phyloP scores from a whole-genome alignment of 2,113 vertebrate species.

The Ophiodon elongatus region DNA sequence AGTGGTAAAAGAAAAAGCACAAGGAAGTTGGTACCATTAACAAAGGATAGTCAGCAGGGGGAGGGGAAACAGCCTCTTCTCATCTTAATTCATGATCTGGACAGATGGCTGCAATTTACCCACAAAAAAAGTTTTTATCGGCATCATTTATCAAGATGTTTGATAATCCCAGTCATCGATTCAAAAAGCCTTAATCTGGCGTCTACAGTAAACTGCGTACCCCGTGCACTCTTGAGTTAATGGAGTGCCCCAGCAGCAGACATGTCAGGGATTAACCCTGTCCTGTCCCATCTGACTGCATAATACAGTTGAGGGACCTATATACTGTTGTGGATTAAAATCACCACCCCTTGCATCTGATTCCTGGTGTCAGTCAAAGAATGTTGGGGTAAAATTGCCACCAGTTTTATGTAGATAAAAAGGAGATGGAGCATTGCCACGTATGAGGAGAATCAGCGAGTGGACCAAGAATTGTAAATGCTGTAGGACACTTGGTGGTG shows the following conservation, averaged over 20 bases:
- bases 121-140: neutral
- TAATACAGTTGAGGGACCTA: conserved; percentile 18
- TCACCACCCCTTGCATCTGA: neutral
- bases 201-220: conserved; percentile 14
- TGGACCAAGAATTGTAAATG: neutral
- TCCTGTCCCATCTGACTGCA: conserved; percentile 31
- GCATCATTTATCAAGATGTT: conserved; percentile 10
- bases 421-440: neutral
- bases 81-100: conserved; percentile 10
- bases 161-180: conserved; percentile 21
- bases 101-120: conserved; percentile 6
- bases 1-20: conserved; percentile 5
- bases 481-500: neutral
- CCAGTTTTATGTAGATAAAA: neutral
- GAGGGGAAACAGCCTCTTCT: neutral
- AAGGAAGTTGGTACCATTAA: neutral
- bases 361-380: conserved; percentile 5
- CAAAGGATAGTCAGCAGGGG: neutral
- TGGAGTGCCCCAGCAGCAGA: conserved; percentile 46
- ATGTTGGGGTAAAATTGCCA: conserved; percentile 4
- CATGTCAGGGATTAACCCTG: conserved; percentile 68
- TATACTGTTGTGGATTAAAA: conserved; percentile 38
- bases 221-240: conserved; percentile 35
- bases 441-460: neutral
- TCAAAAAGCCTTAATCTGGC: conserved; percentile 35